A percentile compares a stretch with the other conserved stretches of the same genome.
Evolutionary conservation across 2,113 vertebrate species (phyloP).

Genomic region (Melanocharis versteri): DNA sequence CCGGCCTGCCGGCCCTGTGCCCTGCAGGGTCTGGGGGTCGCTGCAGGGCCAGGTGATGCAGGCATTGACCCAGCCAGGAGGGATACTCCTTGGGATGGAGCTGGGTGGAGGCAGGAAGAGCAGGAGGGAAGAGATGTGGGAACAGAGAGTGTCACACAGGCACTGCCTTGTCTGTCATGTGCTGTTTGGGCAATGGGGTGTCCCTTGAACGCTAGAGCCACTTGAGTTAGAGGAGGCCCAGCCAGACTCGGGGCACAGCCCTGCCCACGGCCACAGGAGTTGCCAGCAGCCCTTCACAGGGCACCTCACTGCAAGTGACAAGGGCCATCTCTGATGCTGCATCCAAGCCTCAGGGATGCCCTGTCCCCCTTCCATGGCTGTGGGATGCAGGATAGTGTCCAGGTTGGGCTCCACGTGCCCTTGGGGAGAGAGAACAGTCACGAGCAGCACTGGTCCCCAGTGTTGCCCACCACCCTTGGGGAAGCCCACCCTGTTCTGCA

Average conservation of each 20-base stretch:
- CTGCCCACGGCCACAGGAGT: background rate
- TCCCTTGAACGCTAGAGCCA: background rate
- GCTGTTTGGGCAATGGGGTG: background rate
- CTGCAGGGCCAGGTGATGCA: background rate
- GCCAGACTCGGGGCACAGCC: background rate
- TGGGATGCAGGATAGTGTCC: background rate
- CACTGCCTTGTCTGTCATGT: background rate
- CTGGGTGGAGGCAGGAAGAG: background rate
- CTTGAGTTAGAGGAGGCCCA: background rate
- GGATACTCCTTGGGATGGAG: fast-evolving
- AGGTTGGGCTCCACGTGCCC: background rate
- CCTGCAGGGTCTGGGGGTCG: background rate
- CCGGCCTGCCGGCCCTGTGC: fast-evolving
- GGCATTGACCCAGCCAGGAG: background rate
- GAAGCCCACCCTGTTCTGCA: background rate
- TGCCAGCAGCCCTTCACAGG: background rate
- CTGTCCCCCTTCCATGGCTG: background rate
- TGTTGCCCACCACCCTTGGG: background rate
- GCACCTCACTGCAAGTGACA: background rate
- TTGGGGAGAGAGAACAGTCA: background rate
- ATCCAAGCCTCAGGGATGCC: background rate
- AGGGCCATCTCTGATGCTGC: background rate
- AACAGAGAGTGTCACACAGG: fast-evolving
- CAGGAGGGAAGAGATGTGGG: background rate
- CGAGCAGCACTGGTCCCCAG: background rate